Evolutionary conservation across 2,888 invertebrate genomes (phyloP), one percentile per base, ranked within the genome.

Genomic region (Leptarthrus brevirostris): DNA sequence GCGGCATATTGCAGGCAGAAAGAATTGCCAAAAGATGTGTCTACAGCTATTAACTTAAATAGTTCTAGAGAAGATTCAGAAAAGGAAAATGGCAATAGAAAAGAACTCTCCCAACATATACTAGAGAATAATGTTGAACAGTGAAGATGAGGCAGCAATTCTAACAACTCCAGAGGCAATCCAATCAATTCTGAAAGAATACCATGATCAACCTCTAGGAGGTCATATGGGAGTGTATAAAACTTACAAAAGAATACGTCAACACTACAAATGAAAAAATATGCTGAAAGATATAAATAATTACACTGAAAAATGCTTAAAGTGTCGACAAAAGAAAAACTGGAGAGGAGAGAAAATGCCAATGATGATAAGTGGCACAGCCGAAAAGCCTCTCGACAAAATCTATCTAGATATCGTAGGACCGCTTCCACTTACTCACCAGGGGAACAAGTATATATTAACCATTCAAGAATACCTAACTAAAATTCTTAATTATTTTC

Each of bases 361-460:
- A 6, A 22, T 71, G 58, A 44, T 20, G 20, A 70, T 74, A 26
- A 72, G 58, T 12, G 22, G n/a, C n/a, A 61, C 52, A 12, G 52
- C 64, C 2, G n/a, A 49, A 4, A 14, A 18, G 18, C 74, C 74
- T 2, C 72, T 71, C 16, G 74, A 71, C 1, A 72, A 74, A 53
- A 22, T 71, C 3, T 72, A 58, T 36, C 8, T 74, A 10, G 74
- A 74, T 14, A 52, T 74, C 18, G 58, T 58, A 1, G 74, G 74
- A 20, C 58, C 58, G 10, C 16, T 71, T 20, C 58, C n/a, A 47
- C 52, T 6, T 36, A 58, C 18, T 10, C 8, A 24, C 5, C 16
- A 61, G 0, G 73, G 73, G 1, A 44, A 73, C 20, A 49, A 52
- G 20, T 26, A 58, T 24, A 73, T 73, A 2, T 64, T 64, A 1